These are phyloP conservation scores for Hydrocynus forskahlii DNA, from an alignment of 2,797 vertebrate species.

Conservation along the genomic window DNA sequence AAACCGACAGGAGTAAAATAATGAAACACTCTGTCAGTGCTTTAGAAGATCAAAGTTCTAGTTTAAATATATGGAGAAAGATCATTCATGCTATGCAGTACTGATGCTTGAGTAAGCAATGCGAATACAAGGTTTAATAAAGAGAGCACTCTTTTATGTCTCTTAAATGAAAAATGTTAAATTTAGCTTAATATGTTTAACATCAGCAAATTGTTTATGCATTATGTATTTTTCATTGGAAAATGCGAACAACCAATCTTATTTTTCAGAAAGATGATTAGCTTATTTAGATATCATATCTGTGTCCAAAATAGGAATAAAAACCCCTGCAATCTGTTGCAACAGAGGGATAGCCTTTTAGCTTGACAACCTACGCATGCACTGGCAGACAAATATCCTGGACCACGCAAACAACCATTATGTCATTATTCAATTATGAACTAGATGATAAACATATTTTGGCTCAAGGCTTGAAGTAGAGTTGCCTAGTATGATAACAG, in stretches of 20 bases:
- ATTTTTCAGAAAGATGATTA: neutral
- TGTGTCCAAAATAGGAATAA: neutral
- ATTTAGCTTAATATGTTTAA: neutral
- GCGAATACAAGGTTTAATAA: neutral
- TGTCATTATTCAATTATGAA: constrained; percentile 57
- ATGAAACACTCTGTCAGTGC: constrained; percentile 2
- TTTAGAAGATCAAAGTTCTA: constrained; percentile 4
- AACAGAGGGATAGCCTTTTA: constrained; percentile 41
- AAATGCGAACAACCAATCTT: neutral
- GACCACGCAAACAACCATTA: constrained; percentile 48
- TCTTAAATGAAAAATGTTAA: neutral
- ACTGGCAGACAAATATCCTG: constrained; percentile 43
- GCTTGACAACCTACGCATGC: constrained; percentile 37
- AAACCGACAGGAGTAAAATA: constrained; percentile 2
- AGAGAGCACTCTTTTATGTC: neutral
- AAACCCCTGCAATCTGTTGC: constrained; percentile 5
- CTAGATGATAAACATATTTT: constrained; percentile 54
- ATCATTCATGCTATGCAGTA: neutral
- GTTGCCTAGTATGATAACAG: constrained; percentile 46
- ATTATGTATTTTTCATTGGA: neutral
- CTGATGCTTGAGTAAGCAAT: neutral
- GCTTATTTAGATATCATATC: neutral
- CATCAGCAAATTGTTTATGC: neutral
- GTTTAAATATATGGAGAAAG: neutral
- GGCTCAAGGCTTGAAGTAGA: constrained; percentile 44